Evolutionary conservation across 1,140 invertebrate genomes (phyloP).

Genomic region (Onthophagus taurus): DNA sequence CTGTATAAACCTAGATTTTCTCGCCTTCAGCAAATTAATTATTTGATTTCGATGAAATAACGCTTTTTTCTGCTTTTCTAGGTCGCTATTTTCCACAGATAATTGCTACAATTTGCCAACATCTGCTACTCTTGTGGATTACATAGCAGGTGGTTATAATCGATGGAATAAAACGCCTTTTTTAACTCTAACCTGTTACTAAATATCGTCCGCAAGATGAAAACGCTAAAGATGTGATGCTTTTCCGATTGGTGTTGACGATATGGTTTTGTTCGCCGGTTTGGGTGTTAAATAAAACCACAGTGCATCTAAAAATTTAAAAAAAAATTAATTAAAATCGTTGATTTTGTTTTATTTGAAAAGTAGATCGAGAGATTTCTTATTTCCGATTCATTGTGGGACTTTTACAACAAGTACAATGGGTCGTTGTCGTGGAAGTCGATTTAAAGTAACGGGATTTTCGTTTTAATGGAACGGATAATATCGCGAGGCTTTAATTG

Average conservation of each 20-base stretch:
- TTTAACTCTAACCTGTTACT: conserved; percentile 34
- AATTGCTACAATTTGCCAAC: neutral
- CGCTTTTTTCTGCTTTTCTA: neutral
- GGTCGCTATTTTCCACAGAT: neutral
- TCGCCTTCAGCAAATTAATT: neutral
- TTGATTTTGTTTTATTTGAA: neutral
- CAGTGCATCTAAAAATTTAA: conserved; percentile 69
- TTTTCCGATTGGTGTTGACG: conserved; percentile 75
- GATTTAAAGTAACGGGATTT: too few relatives aligned
- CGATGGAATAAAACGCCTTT: too few relatives aligned
- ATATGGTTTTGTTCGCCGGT: conserved; percentile 84
- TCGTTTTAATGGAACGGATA: too few relatives aligned
- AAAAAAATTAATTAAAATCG: conserved; percentile 13
- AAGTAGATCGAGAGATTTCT: too few relatives aligned
- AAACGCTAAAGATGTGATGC: conserved; percentile 76
- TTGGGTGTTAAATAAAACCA: conserved; percentile 82
- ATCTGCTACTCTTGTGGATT: neutral
- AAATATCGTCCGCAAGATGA: conserved; percentile 64
- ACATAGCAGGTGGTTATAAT: neutral
- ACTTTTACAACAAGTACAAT: too few relatives aligned
- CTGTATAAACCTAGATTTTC: neutral
- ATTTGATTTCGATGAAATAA: neutral
- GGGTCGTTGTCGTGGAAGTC: too few relatives aligned
- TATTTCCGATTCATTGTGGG: too few relatives aligned
- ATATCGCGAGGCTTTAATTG: too few relatives aligned